Evolutionary conservation across 2,797 vertebrate genomes (phyloP).

Genomic region (Alfaro cultratus): DNA sequence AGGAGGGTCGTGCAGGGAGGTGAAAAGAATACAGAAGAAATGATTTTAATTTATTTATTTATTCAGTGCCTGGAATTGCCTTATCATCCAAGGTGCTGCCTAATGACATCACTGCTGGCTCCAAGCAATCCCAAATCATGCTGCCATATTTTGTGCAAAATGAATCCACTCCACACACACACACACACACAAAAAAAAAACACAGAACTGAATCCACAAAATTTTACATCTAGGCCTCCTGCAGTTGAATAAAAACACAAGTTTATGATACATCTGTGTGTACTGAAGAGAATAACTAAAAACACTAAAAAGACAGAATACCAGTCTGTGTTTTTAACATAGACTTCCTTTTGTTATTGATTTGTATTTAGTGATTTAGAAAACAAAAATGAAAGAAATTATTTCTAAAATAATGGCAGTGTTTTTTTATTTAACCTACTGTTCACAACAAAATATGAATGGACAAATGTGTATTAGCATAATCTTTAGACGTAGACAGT

Average conservation of each 20-base stretch:
- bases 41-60: constrained; percentile 85
- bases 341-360: neutral
- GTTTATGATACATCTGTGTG: neutral
- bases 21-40: constrained; percentile 82
- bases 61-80: constrained; percentile 77
- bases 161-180: neutral
- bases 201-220: neutral
- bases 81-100: constrained; percentile 76
- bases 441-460: neutral
- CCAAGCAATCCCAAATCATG: constrained; percentile 78
- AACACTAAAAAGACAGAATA: neutral
- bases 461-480: constrained; percentile 4
- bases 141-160: constrained; percentile 26
- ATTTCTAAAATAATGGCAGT: neutral
- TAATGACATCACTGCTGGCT: constrained; percentile 81
- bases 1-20: constrained; percentile 68
- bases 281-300: neutral
- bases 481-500: constrained; percentile 13
- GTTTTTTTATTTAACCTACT: neutral
- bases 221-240: neutral
- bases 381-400: neutral
- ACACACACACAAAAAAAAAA: too few species aligned
- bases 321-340: neutral
- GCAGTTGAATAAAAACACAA: neutral
- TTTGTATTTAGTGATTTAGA: neutral